Base-by-base conservation (phyloP, 2,797 vertebrate species). In the Eptatretus atami region DNA sequence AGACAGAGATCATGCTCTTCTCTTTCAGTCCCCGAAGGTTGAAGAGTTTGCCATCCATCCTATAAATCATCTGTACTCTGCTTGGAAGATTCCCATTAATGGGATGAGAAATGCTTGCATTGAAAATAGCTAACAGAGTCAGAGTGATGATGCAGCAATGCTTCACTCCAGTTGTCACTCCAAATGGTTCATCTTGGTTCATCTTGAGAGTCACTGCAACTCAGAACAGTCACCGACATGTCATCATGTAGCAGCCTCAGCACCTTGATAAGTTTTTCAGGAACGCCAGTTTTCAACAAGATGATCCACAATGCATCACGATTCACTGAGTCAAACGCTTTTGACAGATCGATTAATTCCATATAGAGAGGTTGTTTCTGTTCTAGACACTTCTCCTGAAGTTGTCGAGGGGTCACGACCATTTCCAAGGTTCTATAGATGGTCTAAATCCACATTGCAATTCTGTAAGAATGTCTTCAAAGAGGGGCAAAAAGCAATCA, bases 381-480 rank as follows among this genome's bases (percentile, higher is more conserved):
- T 61, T 61, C 57, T 24, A 10, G 57, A 24, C 57, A 61, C 24
- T 61, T 61, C 57, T 61, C 11, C 24, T 61, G 57, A n/a, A 12
- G 57, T 61, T 61, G 10, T 9, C 57, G 12, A n/a, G 10, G 9
- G 10, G 57, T 61, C 9, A 61, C 9, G 10, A 61, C 12, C 57
- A n/a, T 61, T 11, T 61, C 11, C 12, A 12, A 9, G 15, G 11
- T 61, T n/a, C 55, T 61, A 9, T 61, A 24, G 9, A 61, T 12
- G 57, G 57, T n/a, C 57, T n/a, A 61, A 61, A n/a, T n/a, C 57
- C 57, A 12, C 57, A 61, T 24, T 61, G 55, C 19, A 9, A 60
- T 60, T 60, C 55, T 19, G 19, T 4, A 9, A 9, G 55, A 60
- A 9, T 4, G 9, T 60, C 14, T 9, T 9, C 55, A 4, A 9